Evolutionary conservation across 2,888 invertebrate species (phyloP), one percentile per base, ranked within the genome.

Genomic region (Meiosimyza decipiens): DNA sequence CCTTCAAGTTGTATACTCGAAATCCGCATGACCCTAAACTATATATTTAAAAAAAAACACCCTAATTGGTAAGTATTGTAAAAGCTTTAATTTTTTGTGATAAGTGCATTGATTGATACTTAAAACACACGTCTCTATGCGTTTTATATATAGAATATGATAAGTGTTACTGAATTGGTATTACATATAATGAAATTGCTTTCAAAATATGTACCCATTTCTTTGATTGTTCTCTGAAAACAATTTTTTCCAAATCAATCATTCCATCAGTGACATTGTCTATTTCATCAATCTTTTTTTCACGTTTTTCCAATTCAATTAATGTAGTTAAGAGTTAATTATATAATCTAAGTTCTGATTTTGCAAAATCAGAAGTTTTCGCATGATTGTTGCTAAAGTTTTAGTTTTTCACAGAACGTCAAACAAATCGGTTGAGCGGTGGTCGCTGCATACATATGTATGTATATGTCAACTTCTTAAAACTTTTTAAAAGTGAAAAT

Each of bases 321-420:
- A 64, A 50, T 66, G 68, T 18, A 57, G n/a, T n/a, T n/a, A n/a
- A n/a, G 60, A 70, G 62, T 22, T 60, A 22, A 47, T 67, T 59
- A 71, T 54, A 66, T 54, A 40, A 40, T 40, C 40, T 40, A 40
- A 40, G 4, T 40, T 40, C 40, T 40, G 40, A 40, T 50, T 65
- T 71, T 71, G 65, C 16, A 28, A 73, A 72, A 71, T 62, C 65
- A 50, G 55, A 71, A 64, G 6, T 40, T 40, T 40, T 40, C 40
- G 9, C 40, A 40, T 9, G 40, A 40, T 40, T 9, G 40, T 40
- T 40, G 9, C 40, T 7, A 40, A 28, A 7, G 40, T 40, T 40
- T 77, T 79, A 84, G 84, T 84, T 77, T 73, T 69, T 71, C 69
- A 64, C 62, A 52, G 76, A 77, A 77, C 79, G 72, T 79, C 74